Conservation (phyloP, 2,113 vertebrate species). For the Aplodontia rufa region DNA sequence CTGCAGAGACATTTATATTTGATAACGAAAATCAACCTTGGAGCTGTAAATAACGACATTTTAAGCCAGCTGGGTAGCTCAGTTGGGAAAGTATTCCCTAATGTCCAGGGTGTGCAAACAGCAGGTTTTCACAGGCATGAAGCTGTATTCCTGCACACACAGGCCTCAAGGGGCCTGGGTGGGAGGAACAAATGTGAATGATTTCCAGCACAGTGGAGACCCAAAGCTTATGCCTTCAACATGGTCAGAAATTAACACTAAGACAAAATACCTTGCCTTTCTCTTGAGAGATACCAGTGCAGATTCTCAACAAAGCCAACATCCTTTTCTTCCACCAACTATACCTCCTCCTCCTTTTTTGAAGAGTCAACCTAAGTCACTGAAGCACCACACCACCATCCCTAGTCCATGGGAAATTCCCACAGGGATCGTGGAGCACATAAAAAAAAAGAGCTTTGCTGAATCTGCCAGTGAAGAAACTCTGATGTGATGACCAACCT, state of each 20-base stretch:
- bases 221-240: neutral
- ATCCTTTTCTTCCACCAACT: neutral
- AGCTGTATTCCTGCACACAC: neutral
- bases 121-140: neutral
- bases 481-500: neutral
- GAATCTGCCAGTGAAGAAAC: neutral
- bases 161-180: neutral
- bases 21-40: slow-evolving; percentile 3
- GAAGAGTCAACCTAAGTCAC: too few relatives aligned
- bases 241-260: neutral
- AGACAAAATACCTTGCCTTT: neutral
- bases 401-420: neutral
- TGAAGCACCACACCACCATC: accelerated
- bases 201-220: neutral
- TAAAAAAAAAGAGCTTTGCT: neutral
- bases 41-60: neutral
- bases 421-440: neutral
- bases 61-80: neutral
- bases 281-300: neutral
- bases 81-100: neutral
- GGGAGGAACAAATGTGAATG: neutral
- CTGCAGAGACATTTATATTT: neutral
- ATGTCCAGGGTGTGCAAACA: neutral
- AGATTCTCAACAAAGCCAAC: neutral
- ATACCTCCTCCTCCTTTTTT: neutral